A percentile compares a stretch with the other conserved stretches of the same genome.
Evolutionary conservation across 2,797 vertebrate species (phyloP).

Genomic region (Muraenolepis orangiensis): DNA sequence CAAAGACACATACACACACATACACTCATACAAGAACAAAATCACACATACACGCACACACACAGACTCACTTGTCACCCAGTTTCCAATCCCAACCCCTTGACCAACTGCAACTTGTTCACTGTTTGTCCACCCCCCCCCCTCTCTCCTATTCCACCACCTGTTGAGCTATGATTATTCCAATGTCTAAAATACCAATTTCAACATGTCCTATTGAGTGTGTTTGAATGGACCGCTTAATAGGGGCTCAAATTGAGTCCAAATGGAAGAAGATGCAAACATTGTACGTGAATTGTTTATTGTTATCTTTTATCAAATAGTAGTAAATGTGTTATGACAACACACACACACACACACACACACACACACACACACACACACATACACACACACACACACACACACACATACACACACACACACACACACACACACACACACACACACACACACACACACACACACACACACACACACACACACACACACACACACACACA

Average conservation of each 20-base stretch:
- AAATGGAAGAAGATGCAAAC: neutral
- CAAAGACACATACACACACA: slow-evolving; percentile 13
- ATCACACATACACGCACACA: slow-evolving; percentile 13
- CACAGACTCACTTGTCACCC: slow-evolving; percentile 30
- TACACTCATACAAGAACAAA: slow-evolving; percentile 11
- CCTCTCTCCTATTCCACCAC: slow-evolving; percentile 34
- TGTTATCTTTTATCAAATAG: neutral
- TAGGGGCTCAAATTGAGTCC: neutral
- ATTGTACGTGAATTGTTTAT: neutral
- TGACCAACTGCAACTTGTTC: slow-evolving; percentile 31
- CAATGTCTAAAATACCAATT: neutral
- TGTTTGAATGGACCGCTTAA: slow-evolving; percentile 8
- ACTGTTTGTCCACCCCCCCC: slow-evolving; percentile 44
- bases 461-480: no score
- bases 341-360: no score
- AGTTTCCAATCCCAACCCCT: slow-evolving; percentile 40
- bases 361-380: no score
- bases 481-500: no score
- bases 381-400: no score
- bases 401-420: no score
- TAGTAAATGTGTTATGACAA: neutral
- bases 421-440: no score
- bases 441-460: no score
- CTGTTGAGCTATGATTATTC: slow-evolving; percentile 4
- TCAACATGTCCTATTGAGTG: neutral